These are phyloP conservation scores for Drosophila merina DNA, from an alignment of 2,888 invertebrate species.

Conservation along the genomic window DNA sequence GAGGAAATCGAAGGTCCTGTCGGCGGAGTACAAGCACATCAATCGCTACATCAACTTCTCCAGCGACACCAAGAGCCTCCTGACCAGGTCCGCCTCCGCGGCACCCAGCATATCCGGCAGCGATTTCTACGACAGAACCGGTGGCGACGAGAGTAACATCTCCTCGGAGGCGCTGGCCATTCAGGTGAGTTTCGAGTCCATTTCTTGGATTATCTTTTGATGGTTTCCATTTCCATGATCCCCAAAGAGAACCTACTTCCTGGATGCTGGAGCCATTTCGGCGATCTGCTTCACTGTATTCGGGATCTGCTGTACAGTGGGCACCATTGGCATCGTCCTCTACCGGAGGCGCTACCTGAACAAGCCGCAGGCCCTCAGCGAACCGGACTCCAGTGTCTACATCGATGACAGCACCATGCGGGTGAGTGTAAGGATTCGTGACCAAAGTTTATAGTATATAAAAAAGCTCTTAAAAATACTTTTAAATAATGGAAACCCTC, in stretches of 20 bases:
- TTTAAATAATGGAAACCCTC: not conserved
- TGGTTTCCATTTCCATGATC: not conserved
- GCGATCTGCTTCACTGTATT: constrained; percentile 89
- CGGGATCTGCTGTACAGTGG: constrained; percentile 87
- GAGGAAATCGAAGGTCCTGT: constrained; percentile 81
- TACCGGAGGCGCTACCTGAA: constrained; percentile 90
- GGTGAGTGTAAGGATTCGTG: constrained; percentile 86
- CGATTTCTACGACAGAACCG: constrained; percentile 54
- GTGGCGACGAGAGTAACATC: constrained; percentile 76
- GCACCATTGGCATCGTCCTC: constrained; percentile 88
- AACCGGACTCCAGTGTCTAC: constrained; percentile 94
- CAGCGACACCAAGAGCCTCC: constrained; percentile 79
- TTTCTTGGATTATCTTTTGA: not conserved
- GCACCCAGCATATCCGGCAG: constrained; percentile 63
- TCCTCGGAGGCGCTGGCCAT: constrained; percentile 82
- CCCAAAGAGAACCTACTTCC: constrained; percentile 74
- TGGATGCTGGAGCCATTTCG: constrained; percentile 88
- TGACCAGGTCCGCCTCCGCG: constrained; percentile 80
- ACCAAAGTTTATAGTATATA: constrained; percentile 18
- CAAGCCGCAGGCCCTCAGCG: constrained; percentile 93
- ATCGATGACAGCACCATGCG: constrained; percentile 94
- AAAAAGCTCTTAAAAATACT: not conserved
- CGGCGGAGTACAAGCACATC: constrained; percentile 81
- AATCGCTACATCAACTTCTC: constrained; percentile 80
- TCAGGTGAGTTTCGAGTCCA: constrained; percentile 63